Conservation (phyloP, 2,888 invertebrate genomes). For the Nomada fucata region DNA sequence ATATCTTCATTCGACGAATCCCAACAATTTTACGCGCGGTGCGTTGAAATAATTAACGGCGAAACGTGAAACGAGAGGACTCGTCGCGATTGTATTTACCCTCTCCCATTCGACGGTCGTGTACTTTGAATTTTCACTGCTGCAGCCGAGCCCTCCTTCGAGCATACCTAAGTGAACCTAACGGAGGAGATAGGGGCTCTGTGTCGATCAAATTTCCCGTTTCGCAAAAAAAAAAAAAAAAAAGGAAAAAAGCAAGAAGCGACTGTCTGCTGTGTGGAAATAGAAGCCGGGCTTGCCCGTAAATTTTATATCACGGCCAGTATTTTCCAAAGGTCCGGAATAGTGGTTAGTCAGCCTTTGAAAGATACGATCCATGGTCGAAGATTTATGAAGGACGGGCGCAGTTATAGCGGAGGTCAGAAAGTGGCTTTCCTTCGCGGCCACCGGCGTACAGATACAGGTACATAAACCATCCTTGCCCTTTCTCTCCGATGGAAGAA, state of each 20-base stretch:
- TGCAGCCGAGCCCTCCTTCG: neutral
- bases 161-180: neutral
- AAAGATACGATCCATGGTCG: slow-evolving; percentile 58
- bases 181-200: no score
- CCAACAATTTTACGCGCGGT: neutral
- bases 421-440: slow-evolving; percentile 56
- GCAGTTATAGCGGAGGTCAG: slow-evolving; percentile 59
- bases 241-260: neutral
- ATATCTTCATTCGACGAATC: slow-evolving; percentile 4
- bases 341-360: slow-evolving; percentile 43
- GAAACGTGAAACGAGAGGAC: no score
- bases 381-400: slow-evolving; percentile 58
- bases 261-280: neutral
- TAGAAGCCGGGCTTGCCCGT: neutral
- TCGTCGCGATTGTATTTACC: no score
- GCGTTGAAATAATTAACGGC: no score
- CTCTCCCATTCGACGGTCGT: no score
- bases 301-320: slow-evolving; percentile 50
- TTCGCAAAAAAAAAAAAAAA: neutral
- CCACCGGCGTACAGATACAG: slow-evolving; percentile 2
- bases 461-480: slow-evolving; percentile 47
- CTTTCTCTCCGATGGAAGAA: slow-evolving; percentile 42
- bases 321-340: slow-evolving; percentile 51
- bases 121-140: no score
- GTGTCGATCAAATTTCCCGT: slow-evolving; percentile 20